These are phyloP conservation scores for Leiothrix lutea DNA, from an alignment of 2,113 vertebrate genomes.

Conservation along the genomic window DNA sequence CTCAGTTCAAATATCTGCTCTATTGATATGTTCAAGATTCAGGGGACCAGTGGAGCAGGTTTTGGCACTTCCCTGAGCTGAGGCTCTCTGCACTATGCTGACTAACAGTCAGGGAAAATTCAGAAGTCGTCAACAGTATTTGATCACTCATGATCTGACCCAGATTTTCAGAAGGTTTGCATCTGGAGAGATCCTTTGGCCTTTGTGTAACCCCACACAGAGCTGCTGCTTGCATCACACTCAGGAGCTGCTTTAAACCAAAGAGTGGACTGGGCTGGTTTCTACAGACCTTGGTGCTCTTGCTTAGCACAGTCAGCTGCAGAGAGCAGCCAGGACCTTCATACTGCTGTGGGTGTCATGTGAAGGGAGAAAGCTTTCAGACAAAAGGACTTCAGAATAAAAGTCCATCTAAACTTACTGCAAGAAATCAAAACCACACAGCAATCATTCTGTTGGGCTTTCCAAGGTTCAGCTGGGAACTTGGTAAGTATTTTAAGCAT, in stretches of 20 bases:
- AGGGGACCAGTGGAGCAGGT: not conserved
- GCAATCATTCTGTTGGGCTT: not conserved
- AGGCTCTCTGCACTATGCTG: not conserved
- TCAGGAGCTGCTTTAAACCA: not conserved
- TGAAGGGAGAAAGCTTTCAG: not conserved
- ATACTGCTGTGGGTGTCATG: accelerated
- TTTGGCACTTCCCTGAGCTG: not conserved
- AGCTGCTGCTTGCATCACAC: not conserved
- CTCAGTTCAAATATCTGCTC: not conserved
- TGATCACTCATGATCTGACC: not conserved
- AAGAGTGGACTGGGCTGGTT: not conserved
- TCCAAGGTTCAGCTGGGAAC: not conserved
- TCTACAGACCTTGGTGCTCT: not conserved
- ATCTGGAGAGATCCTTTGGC: not conserved
- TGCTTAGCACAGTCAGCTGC: not conserved
- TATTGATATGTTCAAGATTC: not conserved
- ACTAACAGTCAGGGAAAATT: not conserved
- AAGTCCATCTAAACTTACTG: not conserved
- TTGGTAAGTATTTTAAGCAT: not conserved
- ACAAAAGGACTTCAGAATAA: conserved; percentile 1
- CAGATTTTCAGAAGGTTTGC: not conserved
- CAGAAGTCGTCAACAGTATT: not conserved
- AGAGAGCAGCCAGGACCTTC: not conserved
- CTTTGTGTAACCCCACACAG: not conserved
- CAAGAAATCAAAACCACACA: not conserved